phyloP scores from a whole-genome alignment of 2,113 vertebrate genomes.

The Climacteris rufus region DNA sequence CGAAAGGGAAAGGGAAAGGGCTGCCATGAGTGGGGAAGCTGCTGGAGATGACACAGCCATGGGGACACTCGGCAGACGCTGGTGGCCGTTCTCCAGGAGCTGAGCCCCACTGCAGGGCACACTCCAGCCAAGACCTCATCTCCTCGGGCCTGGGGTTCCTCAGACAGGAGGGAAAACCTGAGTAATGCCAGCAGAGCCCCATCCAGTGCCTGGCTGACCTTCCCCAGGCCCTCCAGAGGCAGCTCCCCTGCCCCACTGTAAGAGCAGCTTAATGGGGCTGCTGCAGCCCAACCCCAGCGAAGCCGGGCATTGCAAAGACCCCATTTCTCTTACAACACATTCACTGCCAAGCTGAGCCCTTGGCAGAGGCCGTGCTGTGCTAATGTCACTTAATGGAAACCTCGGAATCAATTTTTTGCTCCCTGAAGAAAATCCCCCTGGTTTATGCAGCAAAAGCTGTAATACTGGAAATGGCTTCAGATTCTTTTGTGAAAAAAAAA shows the following conservation, averaged over 20 bases:
- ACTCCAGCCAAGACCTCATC: neutral
- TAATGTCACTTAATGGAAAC: conserved; percentile 76
- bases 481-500: neutral
- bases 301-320: neutral
- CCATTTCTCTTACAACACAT: neutral
- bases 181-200: neutral
- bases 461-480: conserved; percentile 67
- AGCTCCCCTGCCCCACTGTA: neutral
- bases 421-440: conserved; percentile 70
- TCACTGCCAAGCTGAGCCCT: conserved; percentile 52
- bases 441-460: conserved; percentile 61
- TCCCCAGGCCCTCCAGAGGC: neutral
- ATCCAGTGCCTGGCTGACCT: neutral
- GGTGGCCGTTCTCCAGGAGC: neutral
- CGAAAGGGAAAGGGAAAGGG: too few relatives aligned
- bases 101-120: neutral
- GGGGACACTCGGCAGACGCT: neutral
- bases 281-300: neutral
- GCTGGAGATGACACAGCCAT: neutral
- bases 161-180: neutral
- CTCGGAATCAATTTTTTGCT: conserved; percentile 66
- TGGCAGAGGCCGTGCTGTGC: conserved; percentile 64
- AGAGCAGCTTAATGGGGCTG: conserved; percentile 2
- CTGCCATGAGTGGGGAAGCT: neutral
- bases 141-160: neutral